phyloP scores from a whole-genome alignment of 2,888 invertebrate genomes.

The Euproctis similis region DNA sequence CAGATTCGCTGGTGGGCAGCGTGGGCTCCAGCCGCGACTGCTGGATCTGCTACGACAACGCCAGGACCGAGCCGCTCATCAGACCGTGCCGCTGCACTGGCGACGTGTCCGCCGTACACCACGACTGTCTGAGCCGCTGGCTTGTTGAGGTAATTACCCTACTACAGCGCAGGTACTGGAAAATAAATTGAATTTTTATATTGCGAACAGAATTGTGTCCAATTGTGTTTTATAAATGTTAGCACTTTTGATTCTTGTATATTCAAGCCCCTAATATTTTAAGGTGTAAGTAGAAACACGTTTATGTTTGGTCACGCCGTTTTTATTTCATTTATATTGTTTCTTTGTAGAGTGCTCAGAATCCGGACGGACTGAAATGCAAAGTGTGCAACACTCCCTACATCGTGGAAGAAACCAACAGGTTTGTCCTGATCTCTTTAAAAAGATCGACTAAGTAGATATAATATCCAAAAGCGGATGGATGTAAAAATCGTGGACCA shows the following conservation, averaged over 20 bases:
- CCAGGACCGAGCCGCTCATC: slow-evolving; percentile 88
- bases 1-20: slow-evolving; percentile 60
- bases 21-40: slow-evolving; percentile 79
- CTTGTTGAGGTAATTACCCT: slow-evolving; percentile 87
- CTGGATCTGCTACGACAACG: slow-evolving; percentile 94
- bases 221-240: too few relatives aligned
- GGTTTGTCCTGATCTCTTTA: too few relatives aligned
- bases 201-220: too few relatives aligned
- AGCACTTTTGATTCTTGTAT: too few relatives aligned
- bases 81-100: slow-evolving; percentile 93
- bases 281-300: too few relatives aligned
- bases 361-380: slow-evolving; percentile 82
- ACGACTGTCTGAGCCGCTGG: slow-evolving; percentile 93
- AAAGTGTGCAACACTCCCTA: slow-evolving; percentile 91
- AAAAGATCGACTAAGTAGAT: too few relatives aligned
- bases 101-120: slow-evolving; percentile 94
- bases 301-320: not conserved
- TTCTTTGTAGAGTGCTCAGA: slow-evolving; percentile 76
- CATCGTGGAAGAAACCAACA: slow-evolving; percentile 84
- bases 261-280: too few relatives aligned
- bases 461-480: too few relatives aligned
- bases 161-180: too few relatives aligned
- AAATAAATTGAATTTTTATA: too few relatives aligned
- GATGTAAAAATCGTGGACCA: too few relatives aligned
- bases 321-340: not conserved